These are phyloP conservation scores for Disparrhopalites patrizii DNA, from an alignment of 2,888 invertebrate species.

Conservation along the genomic window DNA sequence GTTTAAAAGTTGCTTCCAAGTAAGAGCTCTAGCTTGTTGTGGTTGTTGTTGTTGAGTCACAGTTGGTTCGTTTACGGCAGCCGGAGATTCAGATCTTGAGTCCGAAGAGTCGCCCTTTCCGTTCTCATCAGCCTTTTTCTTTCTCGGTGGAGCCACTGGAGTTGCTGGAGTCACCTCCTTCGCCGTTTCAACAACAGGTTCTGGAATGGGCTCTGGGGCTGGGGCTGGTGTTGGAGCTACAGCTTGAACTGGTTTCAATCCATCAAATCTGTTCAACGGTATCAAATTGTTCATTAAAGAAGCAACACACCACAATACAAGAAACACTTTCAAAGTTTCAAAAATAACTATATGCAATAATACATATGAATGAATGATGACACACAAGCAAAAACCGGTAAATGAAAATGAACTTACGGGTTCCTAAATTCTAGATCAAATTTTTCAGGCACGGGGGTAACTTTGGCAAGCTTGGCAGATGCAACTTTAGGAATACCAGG, in stretches of 20 bases:
- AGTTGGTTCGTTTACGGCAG: neutral
- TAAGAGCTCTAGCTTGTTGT: neutral
- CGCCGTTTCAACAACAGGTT: slow-evolving; percentile 8
- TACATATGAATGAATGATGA: no score
- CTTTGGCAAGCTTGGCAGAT: slow-evolving; percentile 69
- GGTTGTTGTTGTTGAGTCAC: neutral
- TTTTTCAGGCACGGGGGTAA: slow-evolving; percentile 62
- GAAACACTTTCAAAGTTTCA: no score
- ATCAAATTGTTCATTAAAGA: no score
- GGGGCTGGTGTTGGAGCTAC: neutral
- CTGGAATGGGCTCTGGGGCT: slow-evolving; percentile 1
- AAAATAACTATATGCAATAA: neutral
- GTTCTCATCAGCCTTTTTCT: slow-evolving; percentile 21
- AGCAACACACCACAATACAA: no score
- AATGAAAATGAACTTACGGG: slow-evolving; percentile 16
- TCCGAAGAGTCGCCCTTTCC: neutral
- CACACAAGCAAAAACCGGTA: no score
- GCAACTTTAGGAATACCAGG: slow-evolving; percentile 76
- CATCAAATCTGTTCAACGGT: slow-evolving; percentile 15
- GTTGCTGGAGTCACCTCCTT: neutral
- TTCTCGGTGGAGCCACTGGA: slow-evolving; percentile 24
- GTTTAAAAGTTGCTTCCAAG: slow-evolving; percentile 24
- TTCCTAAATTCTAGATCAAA: slow-evolving; percentile 25
- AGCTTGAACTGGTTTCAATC: neutral
- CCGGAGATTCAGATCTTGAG: slow-evolving; percentile 2